phyloP scores from a whole-genome alignment of 2,888 invertebrate species.

The Rosalia funebris region DNA sequence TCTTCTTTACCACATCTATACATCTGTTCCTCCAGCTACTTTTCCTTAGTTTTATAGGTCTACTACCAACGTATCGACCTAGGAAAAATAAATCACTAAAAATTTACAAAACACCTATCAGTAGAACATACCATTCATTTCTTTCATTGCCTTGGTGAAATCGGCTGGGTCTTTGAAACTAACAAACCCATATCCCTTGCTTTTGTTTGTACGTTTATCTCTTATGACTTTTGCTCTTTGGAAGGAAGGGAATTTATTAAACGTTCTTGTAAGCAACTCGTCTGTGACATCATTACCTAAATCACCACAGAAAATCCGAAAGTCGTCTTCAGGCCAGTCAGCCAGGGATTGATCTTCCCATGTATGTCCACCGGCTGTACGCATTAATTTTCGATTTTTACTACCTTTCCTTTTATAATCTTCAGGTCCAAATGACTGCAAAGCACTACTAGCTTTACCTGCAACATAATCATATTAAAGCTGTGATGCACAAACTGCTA shows the following conservation, averaged over 20 bases:
- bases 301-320: slow-evolving; percentile 98
- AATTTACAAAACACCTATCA: background rate
- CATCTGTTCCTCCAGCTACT: slow-evolving; percentile 96
- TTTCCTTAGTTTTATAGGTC: slow-evolving; percentile 97
- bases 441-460: slow-evolving; percentile 68
- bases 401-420: slow-evolving; percentile 64
- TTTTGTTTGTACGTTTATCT: slow-evolving; percentile 96
- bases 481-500: background rate
- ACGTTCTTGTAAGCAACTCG: slow-evolving; percentile 94
- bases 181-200: slow-evolving; percentile 98
- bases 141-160: slow-evolving; percentile 98
- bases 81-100: slow-evolving; percentile 49
- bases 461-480: slow-evolving; percentile 24
- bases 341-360: slow-evolving; percentile 96
- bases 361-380: slow-evolving; percentile 92
- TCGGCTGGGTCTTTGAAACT: slow-evolving; percentile 98
- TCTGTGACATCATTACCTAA: slow-evolving; percentile 99
- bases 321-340: slow-evolving; percentile 99
- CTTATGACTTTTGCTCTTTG: slow-evolving; percentile 93
- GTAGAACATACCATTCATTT: slow-evolving; percentile 90
- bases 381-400: slow-evolving; percentile 75
- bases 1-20: slow-evolving; percentile 92
- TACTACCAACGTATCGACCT: slow-evolving; percentile 98
- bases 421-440: slow-evolving; percentile 69
- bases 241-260: slow-evolving; percentile 94